phyloP scores from a whole-genome alignment of 2,888 invertebrate genomes.

The Dilophus febrilis region DNA sequence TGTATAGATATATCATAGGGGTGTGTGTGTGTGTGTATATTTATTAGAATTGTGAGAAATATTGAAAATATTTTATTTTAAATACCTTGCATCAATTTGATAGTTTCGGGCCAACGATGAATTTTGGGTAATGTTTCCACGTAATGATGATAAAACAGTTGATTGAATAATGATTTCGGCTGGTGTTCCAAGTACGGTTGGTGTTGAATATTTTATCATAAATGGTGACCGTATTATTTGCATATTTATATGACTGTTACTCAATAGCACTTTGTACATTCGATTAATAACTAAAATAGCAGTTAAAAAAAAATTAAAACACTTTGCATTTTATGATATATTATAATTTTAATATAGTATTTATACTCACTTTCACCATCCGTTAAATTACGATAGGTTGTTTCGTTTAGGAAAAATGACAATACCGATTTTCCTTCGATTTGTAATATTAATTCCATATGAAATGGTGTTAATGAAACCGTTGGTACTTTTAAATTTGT shows the following conservation, averaged over 20 bases:
- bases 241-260: conserved; percentile 43
- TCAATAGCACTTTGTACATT: conserved; percentile 36
- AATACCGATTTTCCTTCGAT: conserved; percentile 49
- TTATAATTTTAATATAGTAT: too few species aligned
- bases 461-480: conserved; percentile 34
- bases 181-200: conserved; percentile 40
- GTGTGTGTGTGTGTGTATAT: too few species aligned
- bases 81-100: conserved; percentile 42
- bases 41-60: too few species aligned
- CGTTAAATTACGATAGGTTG: conserved; percentile 41
- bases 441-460: conserved; percentile 47
- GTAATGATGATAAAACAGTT: conserved; percentile 40
- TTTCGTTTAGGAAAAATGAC: conserved; percentile 47
- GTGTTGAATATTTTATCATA: conserved; percentile 34
- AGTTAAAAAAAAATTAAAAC: background rate
- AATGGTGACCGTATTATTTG: conserved; percentile 39
- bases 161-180: conserved; percentile 31
- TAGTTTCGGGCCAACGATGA: conserved; percentile 39
- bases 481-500: conserved; percentile 31
- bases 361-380: conserved; percentile 40
- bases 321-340: too few species aligned
- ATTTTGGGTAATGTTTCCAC: conserved; percentile 51
- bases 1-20: too few species aligned
- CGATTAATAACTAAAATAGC: conserved; percentile 35
- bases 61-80: too few species aligned